Conservation (phyloP, 1,140 invertebrate genomes). For the Drosophila mojavensis region DNA sequence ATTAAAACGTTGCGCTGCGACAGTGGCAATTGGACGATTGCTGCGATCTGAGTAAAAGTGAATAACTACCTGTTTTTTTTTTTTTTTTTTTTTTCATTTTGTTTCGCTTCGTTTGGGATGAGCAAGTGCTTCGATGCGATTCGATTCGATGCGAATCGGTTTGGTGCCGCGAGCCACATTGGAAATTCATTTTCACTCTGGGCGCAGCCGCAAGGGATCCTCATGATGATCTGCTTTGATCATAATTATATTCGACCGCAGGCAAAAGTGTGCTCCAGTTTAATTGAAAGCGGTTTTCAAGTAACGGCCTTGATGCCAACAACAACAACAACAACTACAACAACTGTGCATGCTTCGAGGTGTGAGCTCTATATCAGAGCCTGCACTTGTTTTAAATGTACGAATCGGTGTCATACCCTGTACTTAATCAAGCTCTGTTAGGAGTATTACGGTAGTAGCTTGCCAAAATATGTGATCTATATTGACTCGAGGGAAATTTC, state of each 20-base stretch:
- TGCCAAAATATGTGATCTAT: too few species aligned
- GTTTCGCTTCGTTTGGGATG: constrained; percentile 36
- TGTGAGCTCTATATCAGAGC: constrained; percentile 37
- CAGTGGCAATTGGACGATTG: constrained; percentile 37
- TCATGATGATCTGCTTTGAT: constrained; percentile 32
- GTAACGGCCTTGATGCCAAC: constrained; percentile 62
- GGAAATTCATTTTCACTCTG: constrained; percentile 74
- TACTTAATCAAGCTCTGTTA: neutral
- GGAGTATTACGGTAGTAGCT: too few species aligned
- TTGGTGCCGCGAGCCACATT: constrained; percentile 61
- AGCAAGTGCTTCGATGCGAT: constrained; percentile 21
- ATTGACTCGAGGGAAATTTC: too few species aligned
- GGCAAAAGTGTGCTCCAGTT: constrained; percentile 81
- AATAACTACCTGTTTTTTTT: constrained; percentile 71
- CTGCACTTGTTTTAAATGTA: constrained; percentile 34
- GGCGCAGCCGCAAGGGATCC: constrained; percentile 65
- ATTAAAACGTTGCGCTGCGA: constrained; percentile 42
- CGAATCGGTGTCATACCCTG: constrained; percentile 7
- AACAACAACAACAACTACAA: constrained; percentile 14
- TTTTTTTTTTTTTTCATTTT: constrained; percentile 44
- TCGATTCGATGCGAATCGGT: constrained; percentile 5
- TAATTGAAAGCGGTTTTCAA: constrained; percentile 79
- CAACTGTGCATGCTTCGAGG: constrained; percentile 22
- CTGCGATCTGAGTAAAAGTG: constrained; percentile 62
- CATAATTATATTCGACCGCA: constrained; percentile 60